Evolutionary conservation across 2,113 vertebrate species (phyloP), one percentile per base, ranked within the genome.

Genomic region (Antennarius striatus): DNA sequence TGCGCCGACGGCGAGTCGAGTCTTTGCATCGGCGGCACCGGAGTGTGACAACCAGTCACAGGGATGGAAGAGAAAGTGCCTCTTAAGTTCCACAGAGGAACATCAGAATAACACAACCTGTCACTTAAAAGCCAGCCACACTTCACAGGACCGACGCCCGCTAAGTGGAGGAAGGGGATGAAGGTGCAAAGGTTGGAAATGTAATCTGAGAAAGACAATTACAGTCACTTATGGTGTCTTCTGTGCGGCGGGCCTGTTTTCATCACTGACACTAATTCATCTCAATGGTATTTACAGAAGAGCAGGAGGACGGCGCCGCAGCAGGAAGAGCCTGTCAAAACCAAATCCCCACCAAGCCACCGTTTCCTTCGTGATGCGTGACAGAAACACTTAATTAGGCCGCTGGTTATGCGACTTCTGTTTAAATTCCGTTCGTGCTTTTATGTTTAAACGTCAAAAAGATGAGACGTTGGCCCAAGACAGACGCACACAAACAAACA

Each of bases 171-270:
- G 49, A 43, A 54, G 57, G 59, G 66, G 59, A 67, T 68, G 3
- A 32, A 51, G 78, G 86, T 86, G 61, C 69, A 87, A 84, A 84
- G 83, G 89, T 80, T 87, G 90, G 90, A 92, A 93, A 94, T 93
- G 85, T 89, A 88, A 94, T 92, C 84, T 88, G 85, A 90, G 89
- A 91, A 89, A 92, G 90, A 86, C 89, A 94, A 94, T 94, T 93
- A 93, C 80, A 78, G 60, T 73, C 82, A 88, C 86, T 90, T 91
- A 85, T 77, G 84, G 68, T 69, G 86, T 82, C 90, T 75, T 81
- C 90, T 89, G 88, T 84, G 88, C 75, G 77, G 82, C 79, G 72
- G 16, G 64, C 62, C 79, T 85, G 76, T 70, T 87, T 80, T 91
- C 85, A 79, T 84, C 80, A 71, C 83, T 88, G 81, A 89, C 79